Evolutionary conservation across 2,113 vertebrate genomes (phyloP), one percentile per base, ranked within the genome.

Genomic region (Triplophysa dalaica): DNA sequence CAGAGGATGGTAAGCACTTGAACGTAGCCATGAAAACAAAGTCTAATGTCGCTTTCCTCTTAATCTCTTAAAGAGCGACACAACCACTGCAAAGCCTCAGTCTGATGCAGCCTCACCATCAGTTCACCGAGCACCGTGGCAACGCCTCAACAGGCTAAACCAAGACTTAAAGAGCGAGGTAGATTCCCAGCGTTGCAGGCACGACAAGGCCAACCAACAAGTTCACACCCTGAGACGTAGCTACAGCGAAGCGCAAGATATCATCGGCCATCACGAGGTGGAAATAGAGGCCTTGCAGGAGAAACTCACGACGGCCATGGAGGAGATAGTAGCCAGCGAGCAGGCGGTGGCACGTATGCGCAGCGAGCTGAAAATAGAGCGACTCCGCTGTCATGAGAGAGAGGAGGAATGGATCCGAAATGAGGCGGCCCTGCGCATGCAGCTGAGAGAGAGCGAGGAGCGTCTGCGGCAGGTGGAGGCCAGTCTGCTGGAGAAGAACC

Each of bases 1-100:
- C 92, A 94, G 87, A 95, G 96, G 96, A 94, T 96, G 95, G 97
- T 96, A 94, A 92, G 93, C 95, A 96, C 93, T 92, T 92, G 89
- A 77, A 48, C 81, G 81, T 87, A 88, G 87, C 86, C 88, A 70
- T 65, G 81, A 70, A 87, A 84, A 90, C 88, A 88, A 92, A 93
- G 50, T 61, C 69, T 48, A 65, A 13, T 94, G 89, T 94, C 89
- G 82, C 83, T 97, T 89, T 99, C 90, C 95, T 93, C 93, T 95
- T 94, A 88, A 95, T 98, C 94, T 98, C 91, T 98, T 97, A 94
- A 98, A 99, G 96, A 97, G 92, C 81, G 68, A 89, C 66, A 84
- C 88, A 48, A 50, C 87, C 19, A n/a, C 60, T 29, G 70, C 41
- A 70, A 77, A 79, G 21, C 29, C 77, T 67, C 65, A 60, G 12